These are phyloP conservation scores for Serinus canaria DNA, from an alignment of 2,113 vertebrate species.

Conservation along the genomic window DNA sequence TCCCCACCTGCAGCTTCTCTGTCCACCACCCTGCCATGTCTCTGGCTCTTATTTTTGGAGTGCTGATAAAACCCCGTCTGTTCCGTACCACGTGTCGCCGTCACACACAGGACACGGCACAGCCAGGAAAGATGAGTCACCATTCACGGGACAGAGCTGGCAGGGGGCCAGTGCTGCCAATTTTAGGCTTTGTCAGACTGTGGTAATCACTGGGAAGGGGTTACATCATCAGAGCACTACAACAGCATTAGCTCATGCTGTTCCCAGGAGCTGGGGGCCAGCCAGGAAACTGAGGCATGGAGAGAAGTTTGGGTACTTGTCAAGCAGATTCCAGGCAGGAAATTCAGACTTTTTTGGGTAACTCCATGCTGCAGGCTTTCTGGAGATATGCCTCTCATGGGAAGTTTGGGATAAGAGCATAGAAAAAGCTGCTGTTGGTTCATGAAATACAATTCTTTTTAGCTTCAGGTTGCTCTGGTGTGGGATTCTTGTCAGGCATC, in stretches of 20 bases:
- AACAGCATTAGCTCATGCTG: background rate
- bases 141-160: conserved; percentile 34
- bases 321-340: background rate
- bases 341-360: background rate
- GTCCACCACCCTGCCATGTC: background rate
- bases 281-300: background rate
- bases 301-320: background rate
- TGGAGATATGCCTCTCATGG: background rate
- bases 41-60: background rate
- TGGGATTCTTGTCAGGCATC: background rate
- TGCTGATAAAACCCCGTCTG: background rate
- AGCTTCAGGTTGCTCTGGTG: background rate
- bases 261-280: background rate
- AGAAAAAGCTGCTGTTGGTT: background rate
- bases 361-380: background rate
- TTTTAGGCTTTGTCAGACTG: conserved; percentile 39
- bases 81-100: background rate
- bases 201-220: background rate
- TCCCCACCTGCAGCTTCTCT: conserved; percentile 33
- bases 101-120: background rate
- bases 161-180: conserved; percentile 2
- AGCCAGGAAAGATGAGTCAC: conserved; percentile 43
- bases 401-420: background rate
- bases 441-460: background rate
- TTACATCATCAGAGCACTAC: conserved; percentile 42